phyloP scores from a whole-genome alignment of 2,113 vertebrate species.

The Dinomys branickii region DNA sequence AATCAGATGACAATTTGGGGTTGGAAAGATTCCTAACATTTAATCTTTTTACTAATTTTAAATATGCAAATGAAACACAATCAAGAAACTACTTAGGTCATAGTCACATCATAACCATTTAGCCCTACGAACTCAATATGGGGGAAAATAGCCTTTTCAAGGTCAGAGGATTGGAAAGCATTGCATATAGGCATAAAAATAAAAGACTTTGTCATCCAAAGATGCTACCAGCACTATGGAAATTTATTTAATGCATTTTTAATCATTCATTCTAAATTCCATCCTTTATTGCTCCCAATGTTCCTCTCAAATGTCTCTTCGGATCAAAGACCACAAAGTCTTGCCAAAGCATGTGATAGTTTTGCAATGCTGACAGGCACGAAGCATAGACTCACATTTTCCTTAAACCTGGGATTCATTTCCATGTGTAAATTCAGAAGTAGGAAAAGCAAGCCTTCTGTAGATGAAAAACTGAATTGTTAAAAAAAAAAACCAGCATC shows the following conservation, averaged over 20 bases:
- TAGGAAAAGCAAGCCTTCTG: constrained; percentile 53
- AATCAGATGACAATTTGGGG: not conserved
- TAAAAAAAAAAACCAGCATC: constrained; percentile 22
- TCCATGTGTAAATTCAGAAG: constrained; percentile 33
- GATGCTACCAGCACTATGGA: not conserved
- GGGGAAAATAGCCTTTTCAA: constrained; percentile 35
- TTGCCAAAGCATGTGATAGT: constrained; percentile 44
- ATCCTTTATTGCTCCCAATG: not conserved
- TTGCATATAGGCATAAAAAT: constrained; percentile 46
- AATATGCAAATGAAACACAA: constrained; percentile 5
- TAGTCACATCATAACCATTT: not conserved
- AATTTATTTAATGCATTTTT: constrained; percentile 47
- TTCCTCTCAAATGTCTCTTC: constrained; percentile 40
- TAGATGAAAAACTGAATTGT: constrained; percentile 52
- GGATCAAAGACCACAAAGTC: not conserved
- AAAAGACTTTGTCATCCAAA: constrained; percentile 36
- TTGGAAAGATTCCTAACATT: not conserved
- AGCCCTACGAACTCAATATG: not conserved
- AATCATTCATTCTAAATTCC: constrained; percentile 45
- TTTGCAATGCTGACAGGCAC: constrained; percentile 48
- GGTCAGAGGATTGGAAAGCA: constrained; percentile 15
- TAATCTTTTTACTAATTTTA: not conserved
- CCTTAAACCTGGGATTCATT: constrained; percentile 50
- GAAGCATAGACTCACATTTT: constrained; percentile 8
- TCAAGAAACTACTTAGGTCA: not conserved